Evolutionary conservation across 1,140 invertebrate species (phyloP), one percentile per base, ranked within the genome.

Genomic region (Epicauta chinensis): DNA sequence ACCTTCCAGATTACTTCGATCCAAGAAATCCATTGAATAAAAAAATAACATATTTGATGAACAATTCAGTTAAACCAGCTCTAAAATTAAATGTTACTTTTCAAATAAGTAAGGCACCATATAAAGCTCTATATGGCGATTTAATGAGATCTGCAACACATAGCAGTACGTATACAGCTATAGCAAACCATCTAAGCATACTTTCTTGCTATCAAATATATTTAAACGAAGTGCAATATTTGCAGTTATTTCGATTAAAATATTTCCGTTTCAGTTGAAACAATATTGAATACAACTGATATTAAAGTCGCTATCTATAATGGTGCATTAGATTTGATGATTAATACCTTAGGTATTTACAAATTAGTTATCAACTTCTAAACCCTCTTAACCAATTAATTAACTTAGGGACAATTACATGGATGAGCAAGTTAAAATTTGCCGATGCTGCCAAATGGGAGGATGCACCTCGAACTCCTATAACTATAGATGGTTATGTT

Each of bases 81-180:
- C 71, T 91, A 0, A 67, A 61, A n/a, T 66, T 72, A 36, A 78
- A 83, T 0, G 68, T 58, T 5, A 89, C 83, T 78, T 91, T 60
- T 4, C 80, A 84, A 60, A 77, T 77, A 4, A 55, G 56, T 4
- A 16, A 49, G 89, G 92, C 0, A n/a, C n/a, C n/a, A n/a, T 91
- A 91, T 67, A 48, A 62, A 29, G 69, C 64, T 10, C 76, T 89
- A 16, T 55, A 48, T 13, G 78, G 55, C 13, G 90, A 93, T 64
- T 93, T 93, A 60, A 93, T 93, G 90, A 89, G 87, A 64, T 86
- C 89, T 11, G 87, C 87, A 15, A 79, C 81, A 9, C 63, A 82
- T 39, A 75, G 81, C 60, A 78, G 82, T 85, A 65, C n/a, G n/a
- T n/a, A n/a, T n/a, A n/a, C n/a, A n/a, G n/a, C n/a, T n/a, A n/a